Evolutionary conservation across 2,888 invertebrate genomes (phyloP), one percentile per base, ranked within the genome.

Genomic region (Lepetodrilus schrolli): DNA sequence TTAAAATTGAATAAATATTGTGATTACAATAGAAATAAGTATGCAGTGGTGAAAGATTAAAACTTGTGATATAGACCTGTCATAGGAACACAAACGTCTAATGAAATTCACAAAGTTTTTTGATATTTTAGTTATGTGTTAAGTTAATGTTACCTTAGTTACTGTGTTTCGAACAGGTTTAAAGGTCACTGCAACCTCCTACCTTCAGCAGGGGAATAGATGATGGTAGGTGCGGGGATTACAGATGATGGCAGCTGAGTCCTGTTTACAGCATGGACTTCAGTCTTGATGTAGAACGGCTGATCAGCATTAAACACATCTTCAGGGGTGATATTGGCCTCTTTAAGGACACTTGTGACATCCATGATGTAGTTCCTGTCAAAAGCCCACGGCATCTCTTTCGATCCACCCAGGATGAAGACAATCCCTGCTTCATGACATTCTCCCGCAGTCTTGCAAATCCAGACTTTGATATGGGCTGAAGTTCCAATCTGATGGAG

Each of bases 331-430:
- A 80, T 71, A 7, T 72, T 69, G 13, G 70, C 43, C 2, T 75
- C 30, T 2, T 73, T 23, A 8, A 80, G 58, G 4, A 73, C 75
- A 26, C 71, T 30, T 1, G 79, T 80, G 73, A 80, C 77, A 66
- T 80, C 80, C 17, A 50, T 71, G 47, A 74, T 80, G 73, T 17
- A 80, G 43, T 74, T 50, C 7, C 80, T 74, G 70, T 79, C 78
- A 43, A 78, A 80, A 5, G 78, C 23, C 80, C 80, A 80, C 8
- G 80, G 77, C 80, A 80, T 80, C 73, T 80, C 80, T 5, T 66
- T 50, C 5, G 66, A 26, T 26, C 79, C 66, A 7, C 78, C 78
- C 34, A 78, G 70, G 13, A 78, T 68, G 34, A 75, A 74, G 65
- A 78, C 66, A 13, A 21, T 49, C 3, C 78, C 78, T 20, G 73